Base-by-base conservation (phyloP, 1,140 invertebrate genomes). In the Neocloeon triangulifer region DNA sequence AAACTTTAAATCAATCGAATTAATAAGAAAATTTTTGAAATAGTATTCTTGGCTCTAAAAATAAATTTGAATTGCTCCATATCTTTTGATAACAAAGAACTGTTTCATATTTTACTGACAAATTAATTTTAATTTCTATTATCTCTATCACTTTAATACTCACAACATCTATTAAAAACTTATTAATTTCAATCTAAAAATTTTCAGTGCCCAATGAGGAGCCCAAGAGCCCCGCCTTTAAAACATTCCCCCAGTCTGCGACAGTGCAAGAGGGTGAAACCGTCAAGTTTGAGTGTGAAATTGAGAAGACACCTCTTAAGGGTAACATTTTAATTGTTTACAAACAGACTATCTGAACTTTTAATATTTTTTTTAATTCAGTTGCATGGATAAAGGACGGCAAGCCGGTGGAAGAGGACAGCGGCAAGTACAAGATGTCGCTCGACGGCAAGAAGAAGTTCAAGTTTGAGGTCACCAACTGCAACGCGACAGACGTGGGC, bases 351-450 rank as follows among this genome's bases (percentile, higher is more conserved):
- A 25, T 22, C 10, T 12, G 17, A 8, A 16, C 14, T 2, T 22
- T 12, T 3, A 36, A 22, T 22, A 17, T 29, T 30, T 21, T 19
- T 27, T 23, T 10, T 34, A 34, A 14, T 25, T 23, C 41, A 66
- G 65, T 69, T 23, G 62, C 61, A 37, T 95, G 89, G 89, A 55
- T 82, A 41, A 91, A 91, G 56, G 88, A 91, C 55, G 78, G 78
- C 40, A 81, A 88, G 49, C 68, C 73, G 27, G 63, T 85, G 32
- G 66, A 81, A 40, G 74, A 76, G 41, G 57, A 58, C 34, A 74
- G 69, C 26, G 59, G 66, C 21, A 67, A 75, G 49, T 85, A 81
- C 50, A 73, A 71, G 41, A 82, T 86, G 52, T 75, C 66, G 22
- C 71, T 73, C 50, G 73, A 81, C 42, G 72, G 68, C 38, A 69